Conservation (phyloP, 2,113 vertebrate genomes). For the Pelecanoides urinatrix region DNA sequence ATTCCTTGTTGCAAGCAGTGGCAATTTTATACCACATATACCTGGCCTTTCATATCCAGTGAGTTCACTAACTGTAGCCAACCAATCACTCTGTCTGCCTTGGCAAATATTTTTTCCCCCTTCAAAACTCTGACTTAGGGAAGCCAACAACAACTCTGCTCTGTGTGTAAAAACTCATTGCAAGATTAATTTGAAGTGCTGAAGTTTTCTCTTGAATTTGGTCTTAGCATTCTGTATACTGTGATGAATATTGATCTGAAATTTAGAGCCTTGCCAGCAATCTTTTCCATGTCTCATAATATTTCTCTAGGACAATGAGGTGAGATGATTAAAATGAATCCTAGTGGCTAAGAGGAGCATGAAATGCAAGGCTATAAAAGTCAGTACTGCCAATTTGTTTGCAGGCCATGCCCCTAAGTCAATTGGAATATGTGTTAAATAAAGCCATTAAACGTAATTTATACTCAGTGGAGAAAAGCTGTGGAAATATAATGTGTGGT, state of each 20-base stretch:
- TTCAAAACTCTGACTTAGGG: neutral
- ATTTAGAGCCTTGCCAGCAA: neutral
- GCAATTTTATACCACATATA: neutral
- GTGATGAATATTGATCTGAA: slow-evolving; percentile 38
- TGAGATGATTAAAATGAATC: slow-evolving; percentile 56
- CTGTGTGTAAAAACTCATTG: neutral
- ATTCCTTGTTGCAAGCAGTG: neutral
- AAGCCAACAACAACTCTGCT: neutral
- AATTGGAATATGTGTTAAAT: slow-evolving; percentile 40
- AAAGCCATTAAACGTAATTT: slow-evolving; percentile 47
- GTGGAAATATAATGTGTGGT: slow-evolving; percentile 3
- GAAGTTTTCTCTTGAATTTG: neutral
- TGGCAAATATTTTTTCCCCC: neutral
- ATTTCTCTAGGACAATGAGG: slow-evolving; percentile 46
- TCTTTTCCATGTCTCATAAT: slow-evolving; percentile 20
- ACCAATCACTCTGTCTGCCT: neutral
- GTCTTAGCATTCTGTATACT: neutral
- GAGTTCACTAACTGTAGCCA: neutral
- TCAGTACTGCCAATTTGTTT: slow-evolving; percentile 27
- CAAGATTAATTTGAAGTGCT: slow-evolving; percentile 3
- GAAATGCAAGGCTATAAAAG: slow-evolving; percentile 29
- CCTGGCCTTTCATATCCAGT: neutral
- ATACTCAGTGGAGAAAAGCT: slow-evolving; percentile 32
- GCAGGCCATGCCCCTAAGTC: slow-evolving; percentile 39
- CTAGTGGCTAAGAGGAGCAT: neutral